Evolutionary conservation across 2,113 vertebrate genomes (phyloP).

Genomic region (Brachypteracias leptosomus): DNA sequence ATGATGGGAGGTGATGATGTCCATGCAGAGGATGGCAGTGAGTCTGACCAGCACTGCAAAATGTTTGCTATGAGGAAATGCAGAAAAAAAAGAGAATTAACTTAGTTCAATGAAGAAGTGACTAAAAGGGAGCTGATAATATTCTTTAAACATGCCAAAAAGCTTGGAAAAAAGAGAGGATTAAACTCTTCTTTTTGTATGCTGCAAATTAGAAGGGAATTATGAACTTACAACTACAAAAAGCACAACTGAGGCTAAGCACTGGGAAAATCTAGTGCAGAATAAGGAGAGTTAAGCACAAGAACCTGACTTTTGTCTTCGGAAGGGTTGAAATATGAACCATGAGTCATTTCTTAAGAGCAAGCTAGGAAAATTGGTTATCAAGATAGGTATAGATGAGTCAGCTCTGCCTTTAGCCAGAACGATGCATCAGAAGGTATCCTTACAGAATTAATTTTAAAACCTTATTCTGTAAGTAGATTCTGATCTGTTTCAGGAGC

Average conservation of each 20-base stretch:
- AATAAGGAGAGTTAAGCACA: not conserved
- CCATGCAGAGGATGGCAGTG: not conserved
- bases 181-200: not conserved
- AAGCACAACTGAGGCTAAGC: not conserved
- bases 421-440: not conserved
- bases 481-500: not conserved
- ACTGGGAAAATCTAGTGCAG: not conserved
- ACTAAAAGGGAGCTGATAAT: not conserved
- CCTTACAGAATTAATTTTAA: not conserved
- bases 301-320: not conserved
- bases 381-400: not conserved
- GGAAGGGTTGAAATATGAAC: not conserved
- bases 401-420: not conserved
- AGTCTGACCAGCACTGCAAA: not conserved
- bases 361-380: not conserved
- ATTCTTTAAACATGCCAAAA: not conserved
- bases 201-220: not conserved
- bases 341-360: not conserved
- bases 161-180: not conserved
- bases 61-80: not conserved
- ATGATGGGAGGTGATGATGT: not conserved
- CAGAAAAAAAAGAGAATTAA: not conserved
- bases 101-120: not conserved
- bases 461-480: not conserved
- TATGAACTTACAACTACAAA: not conserved